Evolutionary conservation across 2,888 invertebrate species (phyloP), one percentile per base, ranked within the genome.

Genomic region (Erynnis tages): DNA sequence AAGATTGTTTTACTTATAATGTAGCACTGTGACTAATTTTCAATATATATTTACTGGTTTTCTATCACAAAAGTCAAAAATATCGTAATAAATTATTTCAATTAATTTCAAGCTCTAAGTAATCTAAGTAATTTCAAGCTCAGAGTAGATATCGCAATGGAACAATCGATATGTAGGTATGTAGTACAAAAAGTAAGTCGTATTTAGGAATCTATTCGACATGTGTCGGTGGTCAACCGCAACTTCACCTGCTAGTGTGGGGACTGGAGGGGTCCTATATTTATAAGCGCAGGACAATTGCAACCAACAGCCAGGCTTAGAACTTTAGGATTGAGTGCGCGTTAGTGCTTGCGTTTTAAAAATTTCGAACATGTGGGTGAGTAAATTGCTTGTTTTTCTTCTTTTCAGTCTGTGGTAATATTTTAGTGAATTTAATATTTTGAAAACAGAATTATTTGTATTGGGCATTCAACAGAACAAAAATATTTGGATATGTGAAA

Each of bases 181-280:
- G 21, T 27, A 8, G 27, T 8, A 16, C 27, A 46, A 46, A 46
- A 46, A 46, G 13, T 38, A 40, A 38, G 3, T 32, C 11, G 37
- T 44, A 21, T 44, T 19, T 32, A 34, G 43, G 35, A 50, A 50
- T 50, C 43, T 34, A 50, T 13, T 32, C 38, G 29, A 5, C 21
- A 45, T 45, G 37, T 52, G 10, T 45, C 25, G 25, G 52, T 53
- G 45, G 23, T 45, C 10, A 38, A 45, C 52, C 52, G 35, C 45
- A 45, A 29, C 4, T 13, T 21, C 8, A 19, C 27, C 32, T 27
- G 41, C 14, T 19, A 8, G 16, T 47, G 69, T 77, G 77, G n/a
- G n/a, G n/a, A n/a, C n/a, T n/a, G n/a, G 84, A 71, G 86, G 86
- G 86, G 85, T 63, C 69, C 71, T 63, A 66, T 67, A 70, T 76